phyloP scores from a whole-genome alignment of 1,140 invertebrate genomes.

The Zelostemma sp. region DNA sequence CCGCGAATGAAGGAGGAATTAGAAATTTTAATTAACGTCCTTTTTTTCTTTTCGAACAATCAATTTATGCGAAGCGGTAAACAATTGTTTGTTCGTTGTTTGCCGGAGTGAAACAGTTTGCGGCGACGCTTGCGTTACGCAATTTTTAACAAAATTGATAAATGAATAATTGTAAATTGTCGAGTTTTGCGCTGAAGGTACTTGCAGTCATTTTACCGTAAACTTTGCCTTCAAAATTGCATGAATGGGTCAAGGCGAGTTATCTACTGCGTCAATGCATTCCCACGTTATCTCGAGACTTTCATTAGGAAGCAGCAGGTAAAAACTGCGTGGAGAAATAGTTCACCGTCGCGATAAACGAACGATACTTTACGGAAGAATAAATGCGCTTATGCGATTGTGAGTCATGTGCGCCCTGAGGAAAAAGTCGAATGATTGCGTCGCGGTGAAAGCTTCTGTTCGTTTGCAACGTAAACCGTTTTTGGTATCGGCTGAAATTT shows the following conservation, averaged over 20 bases:
- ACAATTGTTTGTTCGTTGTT: too few species aligned
- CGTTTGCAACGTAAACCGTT: too few species aligned
- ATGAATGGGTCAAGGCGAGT: background rate
- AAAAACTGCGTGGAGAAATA: background rate
- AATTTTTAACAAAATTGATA: too few species aligned
- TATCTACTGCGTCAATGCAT: background rate
- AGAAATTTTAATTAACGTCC: too few species aligned
- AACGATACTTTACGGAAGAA: constrained; percentile 1
- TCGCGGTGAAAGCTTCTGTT: background rate
- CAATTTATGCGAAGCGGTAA: too few species aligned
- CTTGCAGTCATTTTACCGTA: background rate
- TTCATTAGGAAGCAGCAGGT: background rate
- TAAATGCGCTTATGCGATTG: background rate
- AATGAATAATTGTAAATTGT: background rate
- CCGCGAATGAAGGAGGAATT: too few species aligned
- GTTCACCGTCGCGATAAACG: background rate
- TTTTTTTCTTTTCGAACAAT: too few species aligned
- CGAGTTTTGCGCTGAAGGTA: background rate
- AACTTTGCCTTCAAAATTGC: background rate
- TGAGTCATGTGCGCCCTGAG: background rate
- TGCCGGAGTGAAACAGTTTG: too few species aligned
- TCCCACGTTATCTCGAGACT: background rate
- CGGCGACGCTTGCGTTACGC: too few species aligned
- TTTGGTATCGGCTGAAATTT: too few species aligned
- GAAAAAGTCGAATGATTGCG: background rate